Percentiles rank a stretch among this genome's conserved stretches.
Evolutionary conservation across 1,140 invertebrate species (phyloP).

Genomic region (Drosophila pseudoobscura): DNA sequence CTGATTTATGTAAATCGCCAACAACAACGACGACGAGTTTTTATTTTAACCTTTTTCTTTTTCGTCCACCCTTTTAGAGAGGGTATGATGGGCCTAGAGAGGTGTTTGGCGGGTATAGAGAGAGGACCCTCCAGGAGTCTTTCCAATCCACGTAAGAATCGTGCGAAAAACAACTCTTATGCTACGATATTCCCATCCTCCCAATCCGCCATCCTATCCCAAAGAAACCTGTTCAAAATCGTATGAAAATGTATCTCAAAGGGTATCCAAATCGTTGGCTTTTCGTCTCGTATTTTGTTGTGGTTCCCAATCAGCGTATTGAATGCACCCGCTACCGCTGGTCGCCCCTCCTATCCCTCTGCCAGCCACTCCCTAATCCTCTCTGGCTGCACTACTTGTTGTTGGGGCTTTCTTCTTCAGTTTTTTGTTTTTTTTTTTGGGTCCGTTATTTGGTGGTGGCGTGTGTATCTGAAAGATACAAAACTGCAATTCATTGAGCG

Average conservation of each 20-base stretch:
- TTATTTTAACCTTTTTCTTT: conserved; percentile 36
- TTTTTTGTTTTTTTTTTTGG: conserved; percentile 23
- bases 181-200: too few relatives aligned
- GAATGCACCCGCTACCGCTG: conserved; percentile 39
- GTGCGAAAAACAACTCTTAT: too few relatives aligned
- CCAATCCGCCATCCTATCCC: too few relatives aligned
- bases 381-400: conserved; percentile 26
- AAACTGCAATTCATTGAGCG: conserved; percentile 76
- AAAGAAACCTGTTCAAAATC: too few relatives aligned
- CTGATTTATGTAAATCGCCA: conserved; percentile 79
- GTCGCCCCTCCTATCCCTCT: conserved; percentile 13
- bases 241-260: too few relatives aligned
- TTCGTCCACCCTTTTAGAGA: too few relatives aligned
- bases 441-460: conserved; percentile 55
- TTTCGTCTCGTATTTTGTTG: background rate
- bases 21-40: conserved; percentile 58
- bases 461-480: conserved; percentile 51
- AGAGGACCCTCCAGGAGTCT: too few relatives aligned
- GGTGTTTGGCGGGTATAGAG: too few relatives aligned
- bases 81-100: too few relatives aligned
- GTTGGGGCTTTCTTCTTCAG: conserved; percentile 37
- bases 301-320: conserved; percentile 66
- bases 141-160: too few relatives aligned
- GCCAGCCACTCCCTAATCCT: conserved; percentile 48
- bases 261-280: too few relatives aligned